phyloP scores from a whole-genome alignment of 2,888 invertebrate species.

The Anoplius nigerrimus region DNA sequence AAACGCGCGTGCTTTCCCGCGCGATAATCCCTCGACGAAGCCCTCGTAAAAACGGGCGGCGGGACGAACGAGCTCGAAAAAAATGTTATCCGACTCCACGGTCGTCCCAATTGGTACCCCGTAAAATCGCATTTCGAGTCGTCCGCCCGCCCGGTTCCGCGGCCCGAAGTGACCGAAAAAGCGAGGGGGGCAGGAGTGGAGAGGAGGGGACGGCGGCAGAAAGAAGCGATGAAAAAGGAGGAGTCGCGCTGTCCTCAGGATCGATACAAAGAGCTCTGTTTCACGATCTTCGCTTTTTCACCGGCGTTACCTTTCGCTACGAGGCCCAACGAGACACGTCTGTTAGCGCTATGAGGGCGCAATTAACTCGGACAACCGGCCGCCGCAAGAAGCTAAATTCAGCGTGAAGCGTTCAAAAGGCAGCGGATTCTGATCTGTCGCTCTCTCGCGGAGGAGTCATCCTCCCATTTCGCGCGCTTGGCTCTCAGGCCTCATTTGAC shows the following conservation, averaged over 20 bases:
- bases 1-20: conserved; percentile 1
- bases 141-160: too few species aligned
- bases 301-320: neutral
- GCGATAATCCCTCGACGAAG: neutral
- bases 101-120: too few species aligned
- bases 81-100: too few species aligned
- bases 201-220: neutral
- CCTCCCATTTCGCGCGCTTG: neutral
- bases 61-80: too few species aligned
- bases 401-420: conserved; percentile 61
- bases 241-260: conserved; percentile 1
- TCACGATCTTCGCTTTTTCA: neutral
- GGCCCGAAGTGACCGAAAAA: too few species aligned
- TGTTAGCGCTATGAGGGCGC: conserved; percentile 54
- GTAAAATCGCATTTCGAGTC: too few species aligned
- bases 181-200: too few species aligned
- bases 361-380: conserved; percentile 56
- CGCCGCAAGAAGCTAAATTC: conserved; percentile 57
- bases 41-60: too few species aligned
- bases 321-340: conserved; percentile 27
- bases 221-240: neutral
- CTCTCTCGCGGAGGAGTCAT: neutral
- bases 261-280: conserved; percentile 22
- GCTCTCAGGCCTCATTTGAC: neutral
- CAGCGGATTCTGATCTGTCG: conserved; percentile 13